These are phyloP conservation scores for Amphibalanus amphitrite DNA, from an alignment of 1,140 invertebrate genomes.

Conservation along the genomic window DNA sequence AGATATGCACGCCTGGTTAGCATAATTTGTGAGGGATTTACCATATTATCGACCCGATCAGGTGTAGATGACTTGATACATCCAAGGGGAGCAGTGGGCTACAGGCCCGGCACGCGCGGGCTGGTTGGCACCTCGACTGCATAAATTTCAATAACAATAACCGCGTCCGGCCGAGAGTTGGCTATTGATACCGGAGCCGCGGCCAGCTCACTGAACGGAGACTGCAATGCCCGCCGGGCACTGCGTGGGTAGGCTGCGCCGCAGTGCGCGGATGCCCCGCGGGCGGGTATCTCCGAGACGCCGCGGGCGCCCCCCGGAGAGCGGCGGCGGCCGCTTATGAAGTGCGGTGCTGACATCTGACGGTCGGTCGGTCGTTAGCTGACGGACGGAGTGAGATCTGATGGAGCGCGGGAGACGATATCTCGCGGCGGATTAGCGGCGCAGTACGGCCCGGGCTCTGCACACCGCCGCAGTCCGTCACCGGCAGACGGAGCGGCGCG, in stretches of 20 bases:
- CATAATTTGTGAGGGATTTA: slow-evolving; percentile 1
- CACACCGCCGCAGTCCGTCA: no score
- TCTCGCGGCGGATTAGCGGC: no score
- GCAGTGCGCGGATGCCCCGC: no score
- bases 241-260: not conserved
- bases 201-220: not conserved
- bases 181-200: no score
- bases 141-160: slow-evolving; percentile 1
- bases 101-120: not conserved
- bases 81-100: not conserved
- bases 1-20: not conserved
- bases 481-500: no score
- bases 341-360: no score
- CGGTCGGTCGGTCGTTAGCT: no score
- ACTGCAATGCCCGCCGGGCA: not conserved
- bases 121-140: not conserved
- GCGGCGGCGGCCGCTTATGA: no score
- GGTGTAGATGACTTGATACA: not conserved
- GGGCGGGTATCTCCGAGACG: not conserved
- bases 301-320: no score
- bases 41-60: not conserved
- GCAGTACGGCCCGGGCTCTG: no score
- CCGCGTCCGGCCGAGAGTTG: not conserved
- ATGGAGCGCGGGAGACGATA: no score
- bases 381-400: no score